phyloP scores from a whole-genome alignment of 1,140 invertebrate species.

The Apis cerana region DNA sequence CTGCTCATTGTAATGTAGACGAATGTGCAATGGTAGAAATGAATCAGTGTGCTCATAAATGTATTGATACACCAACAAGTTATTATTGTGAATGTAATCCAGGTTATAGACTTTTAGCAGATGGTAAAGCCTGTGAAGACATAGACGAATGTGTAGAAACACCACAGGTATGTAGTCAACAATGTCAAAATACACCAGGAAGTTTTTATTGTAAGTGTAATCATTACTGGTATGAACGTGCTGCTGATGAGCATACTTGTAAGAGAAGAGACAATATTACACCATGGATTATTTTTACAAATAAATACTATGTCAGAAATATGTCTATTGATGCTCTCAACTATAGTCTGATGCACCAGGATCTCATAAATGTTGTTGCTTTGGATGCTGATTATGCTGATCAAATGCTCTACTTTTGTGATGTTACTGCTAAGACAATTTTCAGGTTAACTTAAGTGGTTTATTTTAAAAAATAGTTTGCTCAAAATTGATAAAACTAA shows the following conservation, averaged over 20 bases:
- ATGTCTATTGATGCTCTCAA: constrained; percentile 93
- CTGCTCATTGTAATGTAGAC: constrained; percentile 96
- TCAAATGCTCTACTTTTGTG: constrained; percentile 95
- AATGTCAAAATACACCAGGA: constrained; percentile 97
- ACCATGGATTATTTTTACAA: constrained; percentile 98
- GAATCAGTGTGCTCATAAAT: constrained; percentile 97
- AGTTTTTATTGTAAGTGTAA: constrained; percentile 98
- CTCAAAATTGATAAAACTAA: not conserved
- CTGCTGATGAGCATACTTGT: constrained; percentile 92
- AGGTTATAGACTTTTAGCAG: constrained; percentile 93
- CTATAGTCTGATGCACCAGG: constrained; percentile 95
- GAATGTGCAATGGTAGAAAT: constrained; percentile 95
- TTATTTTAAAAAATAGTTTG: not conserved
- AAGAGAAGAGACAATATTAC: constrained; percentile 91
- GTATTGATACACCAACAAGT: constrained; percentile 94
- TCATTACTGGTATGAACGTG: constrained; percentile 94
- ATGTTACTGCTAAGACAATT: constrained; percentile 96
- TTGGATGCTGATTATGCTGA: constrained; percentile 95
- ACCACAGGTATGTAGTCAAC: constrained; percentile 95
- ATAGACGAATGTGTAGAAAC: constrained; percentile 96
- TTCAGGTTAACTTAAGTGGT: constrained; percentile 82
- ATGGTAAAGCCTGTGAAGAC: constrained; percentile 94
- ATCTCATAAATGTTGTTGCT: constrained; percentile 97
- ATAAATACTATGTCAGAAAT: constrained; percentile 98
- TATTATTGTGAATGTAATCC: constrained; percentile 97